Conservation (phyloP, 2,888 invertebrate species). For the Pseudolycoriella hygida region DNA sequence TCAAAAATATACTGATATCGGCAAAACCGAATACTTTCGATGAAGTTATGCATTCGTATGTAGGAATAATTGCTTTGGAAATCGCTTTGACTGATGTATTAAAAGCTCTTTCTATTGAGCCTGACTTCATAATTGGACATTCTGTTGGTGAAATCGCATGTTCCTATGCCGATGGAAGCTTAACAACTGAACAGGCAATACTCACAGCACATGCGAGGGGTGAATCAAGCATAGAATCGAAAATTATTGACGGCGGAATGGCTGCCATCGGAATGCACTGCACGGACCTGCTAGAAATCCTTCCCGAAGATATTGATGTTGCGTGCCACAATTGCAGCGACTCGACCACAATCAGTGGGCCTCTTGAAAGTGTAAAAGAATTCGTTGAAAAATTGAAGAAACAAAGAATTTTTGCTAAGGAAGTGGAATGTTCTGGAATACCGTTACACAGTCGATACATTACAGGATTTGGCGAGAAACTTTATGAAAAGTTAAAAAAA, state of each 20-base stretch:
- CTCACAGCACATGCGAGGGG: slow-evolving; percentile 71
- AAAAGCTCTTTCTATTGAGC: slow-evolving; percentile 38
- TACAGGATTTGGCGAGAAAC: slow-evolving; percentile 41
- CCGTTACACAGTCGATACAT: slow-evolving; percentile 83
- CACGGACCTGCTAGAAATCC: slow-evolving; percentile 34
- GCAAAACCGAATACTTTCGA: slow-evolving; percentile 41
- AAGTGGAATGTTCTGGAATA: slow-evolving; percentile 72
- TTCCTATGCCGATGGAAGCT: slow-evolving; percentile 84
- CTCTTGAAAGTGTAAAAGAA: slow-evolving; percentile 42
- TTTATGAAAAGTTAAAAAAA: slow-evolving; percentile 42
- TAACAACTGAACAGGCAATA: slow-evolving; percentile 75
- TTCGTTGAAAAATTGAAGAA: slow-evolving; percentile 48
- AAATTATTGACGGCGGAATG: slow-evolving; percentile 63
- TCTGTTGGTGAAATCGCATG: slow-evolving; percentile 91
- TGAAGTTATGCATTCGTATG: slow-evolving; percentile 49
- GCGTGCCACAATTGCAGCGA: slow-evolving; percentile 78
- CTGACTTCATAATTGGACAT: slow-evolving; percentile 70
- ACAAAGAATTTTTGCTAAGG: slow-evolving; percentile 61
- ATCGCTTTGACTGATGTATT: slow-evolving; percentile 47
- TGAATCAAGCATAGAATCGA: slow-evolving; percentile 49
- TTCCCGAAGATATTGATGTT: slow-evolving; percentile 60
- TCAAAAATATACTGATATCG: slow-evolving; percentile 45
- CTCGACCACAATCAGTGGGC: slow-evolving; percentile 75
- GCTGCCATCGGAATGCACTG: slow-evolving; percentile 63
- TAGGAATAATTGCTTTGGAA: slow-evolving; percentile 51